These are phyloP conservation scores for pig (Sus scrofa) DNA, from an alignment of 2,113 vertebrate species.

Conservation along the genomic window DNA sequence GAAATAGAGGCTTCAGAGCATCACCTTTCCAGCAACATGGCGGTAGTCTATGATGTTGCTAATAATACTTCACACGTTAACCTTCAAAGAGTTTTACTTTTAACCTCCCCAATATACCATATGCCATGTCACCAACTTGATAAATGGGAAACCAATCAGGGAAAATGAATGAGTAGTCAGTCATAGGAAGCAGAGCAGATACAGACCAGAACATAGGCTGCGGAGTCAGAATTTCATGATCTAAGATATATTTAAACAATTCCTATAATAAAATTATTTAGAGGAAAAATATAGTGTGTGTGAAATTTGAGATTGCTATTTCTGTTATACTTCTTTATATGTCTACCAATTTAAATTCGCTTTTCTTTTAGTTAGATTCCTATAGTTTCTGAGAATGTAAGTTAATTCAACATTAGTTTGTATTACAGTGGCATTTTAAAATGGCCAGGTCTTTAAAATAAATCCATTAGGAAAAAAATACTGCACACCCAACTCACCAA, in stretches of 20 bases:
- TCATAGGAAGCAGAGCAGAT: neutral
- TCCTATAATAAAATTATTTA: neutral
- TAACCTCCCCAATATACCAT: neutral
- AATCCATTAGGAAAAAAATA: neutral
- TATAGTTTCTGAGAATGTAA: neutral
- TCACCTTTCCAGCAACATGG: neutral
- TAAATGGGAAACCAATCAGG: neutral
- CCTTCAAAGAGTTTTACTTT: constrained; percentile 25
- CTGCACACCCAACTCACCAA: neutral
- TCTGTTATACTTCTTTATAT: neutral
- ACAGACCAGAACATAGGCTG: neutral
- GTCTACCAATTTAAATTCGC: neutral
- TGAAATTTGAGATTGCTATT: neutral
- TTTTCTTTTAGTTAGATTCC: neutral
- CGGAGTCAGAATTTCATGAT: neutral
- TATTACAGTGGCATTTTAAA: neutral
- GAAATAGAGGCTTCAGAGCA: neutral
- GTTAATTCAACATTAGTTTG: constrained; percentile 7
- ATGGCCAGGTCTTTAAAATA: neutral
- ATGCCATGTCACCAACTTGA: neutral
- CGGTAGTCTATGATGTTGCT: neutral
- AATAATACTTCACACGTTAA: constrained; percentile 26
- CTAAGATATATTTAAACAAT: neutral
- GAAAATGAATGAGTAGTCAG: constrained; percentile 41
- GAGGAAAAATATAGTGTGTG: neutral